These are phyloP conservation scores for Hapalemur alaotrensis DNA, from an alignment of 2,797 vertebrate species.

Conservation along the genomic window DNA sequence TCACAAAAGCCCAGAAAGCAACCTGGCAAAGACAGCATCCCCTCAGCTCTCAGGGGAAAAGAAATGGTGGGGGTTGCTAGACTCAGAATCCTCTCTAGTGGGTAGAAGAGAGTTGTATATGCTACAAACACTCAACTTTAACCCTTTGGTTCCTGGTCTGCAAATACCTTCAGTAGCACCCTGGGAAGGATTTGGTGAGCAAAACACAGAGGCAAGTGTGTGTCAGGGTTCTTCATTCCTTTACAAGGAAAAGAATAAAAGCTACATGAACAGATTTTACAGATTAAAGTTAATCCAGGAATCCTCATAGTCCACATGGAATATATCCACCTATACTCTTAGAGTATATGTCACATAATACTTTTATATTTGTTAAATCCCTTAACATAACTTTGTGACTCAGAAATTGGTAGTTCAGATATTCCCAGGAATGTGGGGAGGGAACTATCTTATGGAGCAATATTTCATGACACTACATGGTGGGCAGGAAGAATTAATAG, in stretches of 20 bases:
- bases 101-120: not conserved
- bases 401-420: not conserved
- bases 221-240: not conserved
- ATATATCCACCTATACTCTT: not conserved
- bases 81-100: not conserved
- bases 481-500: not conserved
- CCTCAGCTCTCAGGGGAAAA: not conserved
- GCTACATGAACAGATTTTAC: not conserved
- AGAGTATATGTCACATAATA: not conserved
- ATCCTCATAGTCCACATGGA: not conserved
- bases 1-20: not conserved
- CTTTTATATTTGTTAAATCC: not conserved
- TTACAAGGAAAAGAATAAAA: not conserved
- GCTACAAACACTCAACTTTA: not conserved
- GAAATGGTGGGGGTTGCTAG: not conserved
- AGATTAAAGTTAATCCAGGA: not conserved
- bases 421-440: not conserved
- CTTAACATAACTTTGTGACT: not conserved
- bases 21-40: not conserved
- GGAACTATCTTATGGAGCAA: not conserved
- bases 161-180: not conserved
- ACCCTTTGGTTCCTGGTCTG: not conserved
- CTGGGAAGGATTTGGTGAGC: not conserved
- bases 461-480: not conserved
- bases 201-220: not conserved